A percentile compares a stretch with the other conserved stretches of the same genome.
These are phyloP conservation scores for Dorcus parallelipipedus DNA, from an alignment of 2,888 invertebrate species.

Conservation along the genomic window DNA sequence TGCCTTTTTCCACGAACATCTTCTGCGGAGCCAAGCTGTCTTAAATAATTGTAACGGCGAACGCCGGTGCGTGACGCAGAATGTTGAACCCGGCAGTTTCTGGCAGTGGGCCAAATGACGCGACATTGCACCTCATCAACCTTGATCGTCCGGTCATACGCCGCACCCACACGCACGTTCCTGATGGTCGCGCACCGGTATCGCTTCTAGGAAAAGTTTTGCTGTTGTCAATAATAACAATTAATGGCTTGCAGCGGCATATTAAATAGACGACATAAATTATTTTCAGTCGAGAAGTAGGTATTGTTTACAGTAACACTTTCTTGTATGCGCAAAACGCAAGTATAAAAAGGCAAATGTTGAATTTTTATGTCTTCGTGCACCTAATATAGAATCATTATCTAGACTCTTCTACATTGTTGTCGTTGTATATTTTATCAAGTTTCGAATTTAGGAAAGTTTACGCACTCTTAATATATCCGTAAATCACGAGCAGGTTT, in stretches of 20 bases:
- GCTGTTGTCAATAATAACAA: conserved; percentile 1
- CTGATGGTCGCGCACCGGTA: neutral
- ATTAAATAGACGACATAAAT: neutral
- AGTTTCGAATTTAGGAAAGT: too few relatives aligned
- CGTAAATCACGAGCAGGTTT: too few relatives aligned
- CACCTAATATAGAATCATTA: too few relatives aligned
- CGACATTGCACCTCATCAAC: conserved; percentile 25
- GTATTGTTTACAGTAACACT: too few relatives aligned
- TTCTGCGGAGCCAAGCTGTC: neutral
- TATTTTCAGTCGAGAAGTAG: too few relatives aligned
- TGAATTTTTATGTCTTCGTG: too few relatives aligned
- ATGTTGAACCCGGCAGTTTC: conserved; percentile 27
- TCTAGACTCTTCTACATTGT: too few relatives aligned
- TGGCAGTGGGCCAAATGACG: conserved; percentile 28
- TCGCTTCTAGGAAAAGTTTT: neutral
- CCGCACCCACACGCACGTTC: conserved; percentile 1
- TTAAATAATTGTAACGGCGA: neutral
- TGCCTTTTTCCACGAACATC: too few relatives aligned
- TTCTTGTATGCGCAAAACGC: too few relatives aligned
- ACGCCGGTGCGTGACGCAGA: neutral
- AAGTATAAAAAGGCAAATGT: too few relatives aligned
- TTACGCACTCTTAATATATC: too few relatives aligned
- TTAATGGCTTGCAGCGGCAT: neutral
- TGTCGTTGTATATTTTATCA: too few relatives aligned
- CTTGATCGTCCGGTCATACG: conserved; percentile 22